Evolutionary conservation across 2,888 invertebrate species (phyloP).

Genomic region (Clitarchus hookeri): DNA sequence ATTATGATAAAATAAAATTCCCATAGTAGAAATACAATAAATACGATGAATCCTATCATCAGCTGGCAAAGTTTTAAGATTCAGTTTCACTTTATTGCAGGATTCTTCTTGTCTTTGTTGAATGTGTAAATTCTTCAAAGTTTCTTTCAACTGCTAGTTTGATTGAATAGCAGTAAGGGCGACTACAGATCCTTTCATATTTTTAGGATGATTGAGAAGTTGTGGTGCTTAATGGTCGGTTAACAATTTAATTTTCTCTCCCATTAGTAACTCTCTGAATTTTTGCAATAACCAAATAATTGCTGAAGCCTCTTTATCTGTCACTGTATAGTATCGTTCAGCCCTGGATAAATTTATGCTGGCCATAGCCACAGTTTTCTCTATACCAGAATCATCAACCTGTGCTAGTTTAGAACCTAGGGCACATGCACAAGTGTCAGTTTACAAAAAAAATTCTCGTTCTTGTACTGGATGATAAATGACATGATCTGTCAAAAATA

Average conservation of each 20-base stretch:
- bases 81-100: background rate
- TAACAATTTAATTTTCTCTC: slow-evolving; percentile 36
- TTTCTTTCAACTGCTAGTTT: background rate
- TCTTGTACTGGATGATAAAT: background rate
- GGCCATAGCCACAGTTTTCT: slow-evolving; percentile 35
- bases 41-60: background rate
- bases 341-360: slow-evolving; percentile 38
- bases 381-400: background rate
- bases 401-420: background rate
- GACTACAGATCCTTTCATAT: background rate
- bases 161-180: background rate
- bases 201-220: background rate
- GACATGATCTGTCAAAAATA: slow-evolving; percentile 22
- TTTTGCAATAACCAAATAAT: slow-evolving; percentile 39
- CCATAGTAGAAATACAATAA: background rate
- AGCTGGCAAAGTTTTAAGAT: background rate
- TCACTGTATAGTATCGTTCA: slow-evolving; percentile 36
- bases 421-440: background rate
- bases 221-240: slow-evolving; percentile 39
- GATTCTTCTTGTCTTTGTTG: background rate
- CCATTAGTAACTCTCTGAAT: slow-evolving; percentile 40
- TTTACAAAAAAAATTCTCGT: background rate
- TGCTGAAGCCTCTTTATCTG: slow-evolving; percentile 40
- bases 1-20: background rate
- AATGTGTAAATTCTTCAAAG: background rate